phyloP scores from a whole-genome alignment of 2,113 vertebrate species.

The Felis chaus region DNA sequence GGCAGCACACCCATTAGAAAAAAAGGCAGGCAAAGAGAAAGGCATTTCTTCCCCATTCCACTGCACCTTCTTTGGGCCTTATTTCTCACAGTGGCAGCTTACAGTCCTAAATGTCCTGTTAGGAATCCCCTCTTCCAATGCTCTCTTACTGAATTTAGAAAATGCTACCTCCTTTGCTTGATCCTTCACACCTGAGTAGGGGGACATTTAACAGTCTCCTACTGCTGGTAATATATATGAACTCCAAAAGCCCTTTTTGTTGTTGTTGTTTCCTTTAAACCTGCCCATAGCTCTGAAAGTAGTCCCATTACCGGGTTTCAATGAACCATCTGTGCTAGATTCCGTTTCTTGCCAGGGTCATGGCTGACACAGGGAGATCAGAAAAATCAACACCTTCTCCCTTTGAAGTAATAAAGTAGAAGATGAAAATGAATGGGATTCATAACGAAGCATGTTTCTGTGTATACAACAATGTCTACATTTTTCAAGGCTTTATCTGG shows the following conservation, averaged over 20 bases:
- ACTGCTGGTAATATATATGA: not conserved
- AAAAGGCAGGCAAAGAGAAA: not conserved
- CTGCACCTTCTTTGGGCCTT: not conserved
- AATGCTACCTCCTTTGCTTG: not conserved
- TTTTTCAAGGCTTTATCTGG: not conserved
- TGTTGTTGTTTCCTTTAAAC: not conserved
- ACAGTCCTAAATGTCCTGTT: not conserved
- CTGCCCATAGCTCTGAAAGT: not conserved
- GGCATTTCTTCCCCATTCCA: not conserved
- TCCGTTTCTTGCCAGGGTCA: not conserved
- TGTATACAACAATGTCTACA: not conserved
- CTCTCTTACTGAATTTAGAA: not conserved
- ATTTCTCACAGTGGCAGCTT: not conserved
- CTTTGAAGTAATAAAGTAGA: conserved; percentile 38
- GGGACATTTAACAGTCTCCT: not conserved
- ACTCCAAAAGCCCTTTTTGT: not conserved
- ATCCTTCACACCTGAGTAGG: not conserved
- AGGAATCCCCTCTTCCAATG: not conserved
- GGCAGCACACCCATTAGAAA: not conserved
- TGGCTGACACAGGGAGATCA: not conserved
- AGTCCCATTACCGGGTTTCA: not conserved
- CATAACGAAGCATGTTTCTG: not conserved
- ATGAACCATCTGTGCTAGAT: not conserved
- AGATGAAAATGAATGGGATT: not conserved
- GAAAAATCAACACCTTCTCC: conserved; percentile 17